phyloP scores from a whole-genome alignment of 2,797 vertebrate species.

The Staurois parvus region DNA sequence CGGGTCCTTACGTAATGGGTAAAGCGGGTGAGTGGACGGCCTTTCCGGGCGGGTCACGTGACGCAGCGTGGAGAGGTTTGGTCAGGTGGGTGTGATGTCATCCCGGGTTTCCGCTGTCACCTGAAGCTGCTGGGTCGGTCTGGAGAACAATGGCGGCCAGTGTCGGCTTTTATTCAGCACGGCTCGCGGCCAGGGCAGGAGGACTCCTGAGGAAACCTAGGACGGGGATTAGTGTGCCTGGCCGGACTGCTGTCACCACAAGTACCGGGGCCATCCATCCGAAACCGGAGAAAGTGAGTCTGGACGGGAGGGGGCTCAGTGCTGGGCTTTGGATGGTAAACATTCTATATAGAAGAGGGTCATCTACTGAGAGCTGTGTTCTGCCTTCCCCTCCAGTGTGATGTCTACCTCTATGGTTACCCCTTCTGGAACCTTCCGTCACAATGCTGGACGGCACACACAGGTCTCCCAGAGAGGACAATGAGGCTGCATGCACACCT shows the following conservation, averaged over 20 bases:
- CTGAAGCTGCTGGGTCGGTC: background rate
- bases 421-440: no score
- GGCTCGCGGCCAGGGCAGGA: background rate
- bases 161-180: background rate
- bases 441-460: no score
- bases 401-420: no score
- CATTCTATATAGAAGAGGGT: no score
- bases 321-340: no score
- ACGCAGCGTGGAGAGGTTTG: background rate
- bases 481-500: no score
- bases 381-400: no score
- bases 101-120: background rate
- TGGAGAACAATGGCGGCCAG: background rate
- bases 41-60: background rate
- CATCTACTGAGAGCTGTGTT: no score
- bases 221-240: background rate
- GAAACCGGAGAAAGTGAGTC: background rate
- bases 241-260: background rate
- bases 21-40: no score
- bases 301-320: no score
- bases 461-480: no score
- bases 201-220: background rate
- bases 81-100: background rate
- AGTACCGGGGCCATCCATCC: background rate
- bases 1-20: no score